These are phyloP conservation scores for Protobothrops flavoviridis DNA, from an alignment of 2,113 vertebrate species.

Conservation along the genomic window DNA sequence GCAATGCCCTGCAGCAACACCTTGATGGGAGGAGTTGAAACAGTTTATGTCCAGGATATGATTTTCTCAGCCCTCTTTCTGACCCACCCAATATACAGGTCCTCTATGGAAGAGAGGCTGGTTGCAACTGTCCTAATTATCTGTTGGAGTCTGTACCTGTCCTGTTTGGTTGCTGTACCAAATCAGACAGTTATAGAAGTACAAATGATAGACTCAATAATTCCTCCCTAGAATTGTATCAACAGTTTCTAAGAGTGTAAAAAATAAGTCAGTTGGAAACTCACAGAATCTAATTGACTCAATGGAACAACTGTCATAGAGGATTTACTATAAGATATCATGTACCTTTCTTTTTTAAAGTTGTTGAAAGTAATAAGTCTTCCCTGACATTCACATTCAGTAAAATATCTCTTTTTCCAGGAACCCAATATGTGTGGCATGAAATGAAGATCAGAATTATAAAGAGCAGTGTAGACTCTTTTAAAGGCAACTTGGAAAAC, in stretches of 20 bases:
- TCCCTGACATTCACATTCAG: conserved; percentile 60
- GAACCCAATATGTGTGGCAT: conserved; percentile 43
- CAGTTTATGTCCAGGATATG: background rate
- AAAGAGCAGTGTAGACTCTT: conserved; percentile 43
- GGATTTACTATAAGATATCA: conserved; percentile 59
- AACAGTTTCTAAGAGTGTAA: conserved; percentile 51
- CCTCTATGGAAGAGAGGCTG: background rate
- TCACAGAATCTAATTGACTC: conserved; percentile 60
- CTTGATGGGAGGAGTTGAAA: background rate
- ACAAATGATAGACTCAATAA: background rate
- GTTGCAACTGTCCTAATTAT: background rate
- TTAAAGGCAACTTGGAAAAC: background rate
- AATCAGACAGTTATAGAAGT: background rate
- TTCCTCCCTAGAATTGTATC: background rate
- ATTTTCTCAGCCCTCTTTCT: background rate
- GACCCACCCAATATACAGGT: background rate
- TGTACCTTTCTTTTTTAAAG: conserved; percentile 64
- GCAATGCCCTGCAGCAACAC: background rate
- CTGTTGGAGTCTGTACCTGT: background rate
- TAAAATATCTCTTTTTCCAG: conserved; percentile 51
- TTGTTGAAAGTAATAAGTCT: conserved; percentile 65
- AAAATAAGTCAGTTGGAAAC: conserved; percentile 53
- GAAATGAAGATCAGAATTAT: conserved; percentile 65
- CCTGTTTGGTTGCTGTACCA: background rate
- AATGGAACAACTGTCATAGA: conserved; percentile 55